These are phyloP conservation scores for Pteronura brasiliensis DNA, from an alignment of 2,113 vertebrate genomes.

Conservation along the genomic window DNA sequence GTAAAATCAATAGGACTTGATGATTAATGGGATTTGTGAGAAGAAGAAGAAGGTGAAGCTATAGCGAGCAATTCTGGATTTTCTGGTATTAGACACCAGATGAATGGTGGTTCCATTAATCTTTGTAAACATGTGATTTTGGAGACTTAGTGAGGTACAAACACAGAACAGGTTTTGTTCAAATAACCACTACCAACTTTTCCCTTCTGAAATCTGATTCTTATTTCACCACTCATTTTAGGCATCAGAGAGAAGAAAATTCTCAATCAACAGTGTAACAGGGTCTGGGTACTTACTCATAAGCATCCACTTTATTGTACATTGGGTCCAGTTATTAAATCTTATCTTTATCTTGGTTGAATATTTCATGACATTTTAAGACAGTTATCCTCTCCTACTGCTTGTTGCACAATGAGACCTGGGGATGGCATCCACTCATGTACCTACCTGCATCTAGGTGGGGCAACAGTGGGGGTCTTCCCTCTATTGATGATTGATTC, in stretches of 20 bases:
- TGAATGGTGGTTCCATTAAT: too few species aligned
- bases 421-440: too few species aligned
- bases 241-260: neutral
- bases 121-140: neutral
- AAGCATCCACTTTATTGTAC: neutral
- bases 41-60: neutral
- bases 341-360: neutral
- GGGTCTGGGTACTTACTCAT: fast-evolving
- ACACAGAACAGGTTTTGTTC: neutral
- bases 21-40: neutral
- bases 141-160: neutral
- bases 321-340: neutral
- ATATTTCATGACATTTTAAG: neutral
- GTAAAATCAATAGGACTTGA: neutral
- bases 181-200: neutral
- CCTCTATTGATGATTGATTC: neutral
- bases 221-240: neutral
- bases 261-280: neutral
- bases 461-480: neutral
- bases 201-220: neutral
- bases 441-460: fast-evolving
- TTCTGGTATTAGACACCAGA: neutral
- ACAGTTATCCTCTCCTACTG: neutral
- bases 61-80: neutral
- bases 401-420: neutral